A percentile compares a stretch with the other conserved stretches of the same genome.
Evolutionary conservation across 2,888 invertebrate species (phyloP).

Genomic region (Drosophila trichaetosa): DNA sequence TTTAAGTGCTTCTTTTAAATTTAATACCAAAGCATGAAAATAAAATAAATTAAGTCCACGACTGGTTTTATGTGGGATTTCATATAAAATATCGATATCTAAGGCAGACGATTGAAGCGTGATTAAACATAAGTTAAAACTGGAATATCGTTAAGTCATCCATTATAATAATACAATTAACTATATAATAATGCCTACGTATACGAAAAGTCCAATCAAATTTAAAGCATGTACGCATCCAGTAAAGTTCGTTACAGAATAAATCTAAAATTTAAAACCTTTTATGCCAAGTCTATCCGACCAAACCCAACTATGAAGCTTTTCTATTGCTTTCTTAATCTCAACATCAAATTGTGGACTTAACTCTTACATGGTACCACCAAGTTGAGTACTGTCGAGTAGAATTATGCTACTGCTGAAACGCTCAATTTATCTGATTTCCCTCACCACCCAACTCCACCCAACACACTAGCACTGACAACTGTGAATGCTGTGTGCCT

Average conservation of each 20-base stretch:
- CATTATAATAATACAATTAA: not conserved
- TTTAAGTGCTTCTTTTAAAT: not conserved
- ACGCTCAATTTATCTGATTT: slow-evolving; percentile 29
- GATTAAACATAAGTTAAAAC: not conserved
- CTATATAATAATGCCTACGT: not conserved
- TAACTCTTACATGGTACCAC: not conserved
- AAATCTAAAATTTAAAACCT: not conserved
- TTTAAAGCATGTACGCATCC: not conserved
- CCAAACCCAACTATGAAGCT: not conserved
- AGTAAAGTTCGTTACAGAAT: not conserved
- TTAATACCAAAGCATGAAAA: not conserved
- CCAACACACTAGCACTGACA: not conserved
- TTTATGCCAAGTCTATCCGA: not conserved
- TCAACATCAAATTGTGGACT: not conserved
- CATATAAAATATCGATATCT: not conserved
- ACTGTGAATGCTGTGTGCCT: slow-evolving; percentile 20
- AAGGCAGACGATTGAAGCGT: not conserved
- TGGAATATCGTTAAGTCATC: not conserved
- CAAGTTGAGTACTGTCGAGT: not conserved
- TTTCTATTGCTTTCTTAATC: too few relatives aligned
- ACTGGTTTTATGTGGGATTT: not conserved
- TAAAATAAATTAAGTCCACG: not conserved
- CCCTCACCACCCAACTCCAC: not conserved
- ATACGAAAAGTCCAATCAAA: not conserved
- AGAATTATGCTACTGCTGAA: slow-evolving; percentile 6